A percentile compares a stretch with the other conserved stretches of the same genome.
Evolutionary conservation across 2,888 invertebrate species (phyloP).

Genomic region (Metalampra italica): DNA sequence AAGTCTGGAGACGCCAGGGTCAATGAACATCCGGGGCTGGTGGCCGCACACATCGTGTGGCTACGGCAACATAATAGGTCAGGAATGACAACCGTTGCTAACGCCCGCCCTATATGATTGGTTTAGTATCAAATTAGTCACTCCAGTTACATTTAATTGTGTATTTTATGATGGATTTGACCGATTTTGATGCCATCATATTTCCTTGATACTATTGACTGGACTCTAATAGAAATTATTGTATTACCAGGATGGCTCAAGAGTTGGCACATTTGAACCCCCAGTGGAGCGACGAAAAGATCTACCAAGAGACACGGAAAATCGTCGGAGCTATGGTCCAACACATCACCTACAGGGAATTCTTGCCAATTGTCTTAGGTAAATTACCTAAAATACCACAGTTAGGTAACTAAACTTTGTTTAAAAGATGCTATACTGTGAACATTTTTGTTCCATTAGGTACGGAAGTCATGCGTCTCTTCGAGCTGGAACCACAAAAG

Average conservation of each 20-base stretch:
- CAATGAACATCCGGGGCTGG: slow-evolving; percentile 89
- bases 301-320: slow-evolving; percentile 90
- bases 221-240: too few species aligned
- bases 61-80: slow-evolving; percentile 84
- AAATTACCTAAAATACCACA: background rate
- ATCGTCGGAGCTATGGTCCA: slow-evolving; percentile 90
- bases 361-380: slow-evolving; percentile 88
- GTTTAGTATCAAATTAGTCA: too few species aligned
- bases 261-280: slow-evolving; percentile 85
- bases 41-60: slow-evolving; percentile 86
- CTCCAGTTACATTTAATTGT: too few species aligned
- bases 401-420: too few species aligned
- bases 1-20: slow-evolving; percentile 87
- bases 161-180: background rate
- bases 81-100: background rate
- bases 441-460: slow-evolving; percentile 55
- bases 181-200: background rate
- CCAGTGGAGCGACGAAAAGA: slow-evolving; percentile 93
- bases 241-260: slow-evolving; percentile 80
- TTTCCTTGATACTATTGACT: background rate
- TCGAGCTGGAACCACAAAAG: slow-evolving; percentile 83
- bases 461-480: slow-evolving; percentile 84
- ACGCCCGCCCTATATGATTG: too few species aligned
- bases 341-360: slow-evolving; percentile 91
- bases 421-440: too few species aligned